These are phyloP conservation scores for Diogma glabrata DNA, from an alignment of 2,888 invertebrate genomes.

Conservation along the genomic window DNA sequence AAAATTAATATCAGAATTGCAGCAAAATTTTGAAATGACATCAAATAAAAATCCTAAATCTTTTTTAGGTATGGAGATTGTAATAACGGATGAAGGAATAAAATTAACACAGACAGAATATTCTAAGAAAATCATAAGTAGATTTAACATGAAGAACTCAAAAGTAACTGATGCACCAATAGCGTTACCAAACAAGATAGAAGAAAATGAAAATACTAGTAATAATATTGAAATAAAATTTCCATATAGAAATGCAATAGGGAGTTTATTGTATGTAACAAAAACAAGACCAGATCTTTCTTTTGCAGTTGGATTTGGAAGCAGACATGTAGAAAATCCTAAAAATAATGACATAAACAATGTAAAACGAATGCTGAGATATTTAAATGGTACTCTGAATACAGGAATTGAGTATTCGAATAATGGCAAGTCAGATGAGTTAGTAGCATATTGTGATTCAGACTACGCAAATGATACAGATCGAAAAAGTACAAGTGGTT, in stretches of 20 bases:
- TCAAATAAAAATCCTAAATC: no score
- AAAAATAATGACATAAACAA: background rate
- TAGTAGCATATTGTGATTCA: background rate
- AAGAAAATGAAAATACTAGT: background rate
- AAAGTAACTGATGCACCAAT: background rate
- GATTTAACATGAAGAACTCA: background rate
- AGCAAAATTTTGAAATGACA: background rate
- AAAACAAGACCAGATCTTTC: background rate
- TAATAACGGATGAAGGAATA: background rate
- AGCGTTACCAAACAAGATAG: background rate
- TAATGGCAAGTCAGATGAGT: background rate
- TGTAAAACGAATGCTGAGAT: background rate
- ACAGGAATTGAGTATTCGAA: background rate
- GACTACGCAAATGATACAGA: slow-evolving; percentile 11
- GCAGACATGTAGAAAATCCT: background rate
- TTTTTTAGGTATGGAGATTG: no score
- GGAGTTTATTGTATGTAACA: background rate
- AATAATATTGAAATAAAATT: background rate
- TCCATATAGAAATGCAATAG: background rate
- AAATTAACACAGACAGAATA: background rate
- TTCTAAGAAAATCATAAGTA: background rate
- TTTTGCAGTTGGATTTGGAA: background rate
- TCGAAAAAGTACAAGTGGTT: slow-evolving; percentile 17
- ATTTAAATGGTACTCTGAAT: background rate
- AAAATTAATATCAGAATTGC: no score